Conservation (phyloP, 2,797 vertebrate species). For the Anniella stebbinsi region DNA sequence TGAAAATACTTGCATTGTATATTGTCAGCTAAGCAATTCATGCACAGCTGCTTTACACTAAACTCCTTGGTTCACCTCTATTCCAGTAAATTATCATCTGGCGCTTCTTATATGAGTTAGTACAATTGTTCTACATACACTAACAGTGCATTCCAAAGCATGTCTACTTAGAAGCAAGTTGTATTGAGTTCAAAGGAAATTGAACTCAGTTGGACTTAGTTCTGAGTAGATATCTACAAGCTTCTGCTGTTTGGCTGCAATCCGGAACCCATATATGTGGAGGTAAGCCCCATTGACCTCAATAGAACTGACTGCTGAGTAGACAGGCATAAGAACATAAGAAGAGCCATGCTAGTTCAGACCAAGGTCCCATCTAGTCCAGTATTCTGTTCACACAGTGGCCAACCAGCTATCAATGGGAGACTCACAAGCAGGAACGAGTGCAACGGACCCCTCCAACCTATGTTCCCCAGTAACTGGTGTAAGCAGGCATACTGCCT, state of each 20-base stretch:
- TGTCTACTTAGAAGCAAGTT: too few relatives aligned
- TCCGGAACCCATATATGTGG: neutral
- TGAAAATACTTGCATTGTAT: constrained; percentile 31
- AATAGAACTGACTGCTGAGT: neutral
- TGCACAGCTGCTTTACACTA: constrained; percentile 25
- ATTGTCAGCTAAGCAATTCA: constrained; percentile 37
- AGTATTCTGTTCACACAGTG: too few relatives aligned
- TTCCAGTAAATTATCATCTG: constrained; percentile 45
- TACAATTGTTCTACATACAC: neutral
- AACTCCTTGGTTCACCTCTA: constrained; percentile 33
- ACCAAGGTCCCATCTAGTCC: too few relatives aligned
- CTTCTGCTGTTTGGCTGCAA: neutral
- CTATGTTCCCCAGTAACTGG: too few relatives aligned
- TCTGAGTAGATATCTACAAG: neutral
- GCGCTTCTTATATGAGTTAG: neutral
- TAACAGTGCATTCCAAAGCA: neutral
- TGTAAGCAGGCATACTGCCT: too few relatives aligned
- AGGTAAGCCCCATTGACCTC: neutral
- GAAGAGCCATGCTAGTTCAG: too few relatives aligned
- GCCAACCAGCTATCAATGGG: too few relatives aligned
- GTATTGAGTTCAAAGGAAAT: too few relatives aligned
- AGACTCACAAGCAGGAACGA: too few relatives aligned
- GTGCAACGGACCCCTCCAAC: too few relatives aligned
- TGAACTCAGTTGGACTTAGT: neutral
- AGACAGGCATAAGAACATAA: neutral